phyloP scores from a whole-genome alignment of 2,888 invertebrate genomes.

The Ophonus ardosiacus region DNA sequence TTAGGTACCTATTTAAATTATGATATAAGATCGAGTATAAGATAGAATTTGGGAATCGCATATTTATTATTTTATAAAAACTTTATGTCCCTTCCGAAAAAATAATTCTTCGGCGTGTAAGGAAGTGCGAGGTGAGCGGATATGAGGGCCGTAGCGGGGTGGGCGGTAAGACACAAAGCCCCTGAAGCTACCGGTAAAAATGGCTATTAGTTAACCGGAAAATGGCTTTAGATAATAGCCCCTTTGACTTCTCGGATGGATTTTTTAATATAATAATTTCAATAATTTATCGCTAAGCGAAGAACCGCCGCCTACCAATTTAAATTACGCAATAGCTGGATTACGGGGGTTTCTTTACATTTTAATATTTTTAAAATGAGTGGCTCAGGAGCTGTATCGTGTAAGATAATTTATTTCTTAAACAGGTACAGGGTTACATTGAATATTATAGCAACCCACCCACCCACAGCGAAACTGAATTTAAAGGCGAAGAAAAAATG shows the following conservation, averaged over 20 bases:
- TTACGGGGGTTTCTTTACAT: slow-evolving; percentile 68
- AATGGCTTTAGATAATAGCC: slow-evolving; percentile 77
- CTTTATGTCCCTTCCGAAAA: slow-evolving; percentile 40
- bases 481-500: background rate
- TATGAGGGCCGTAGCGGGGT: slow-evolving; percentile 63
- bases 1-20: too few relatives aligned
- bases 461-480: background rate
- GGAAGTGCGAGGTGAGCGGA: slow-evolving; percentile 67
- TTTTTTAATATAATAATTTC: slow-evolving; percentile 87
- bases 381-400: slow-evolving; percentile 11
- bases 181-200: slow-evolving; percentile 75
- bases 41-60: too few relatives aligned
- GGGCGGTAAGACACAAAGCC: slow-evolving; percentile 74
- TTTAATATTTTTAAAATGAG: slow-evolving; percentile 58
- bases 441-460: slow-evolving; percentile 22
- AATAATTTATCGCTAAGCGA: slow-evolving; percentile 75
- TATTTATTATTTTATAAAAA: slow-evolving; percentile 8
- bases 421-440: slow-evolving; percentile 49
- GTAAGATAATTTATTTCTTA: slow-evolving; percentile 42
- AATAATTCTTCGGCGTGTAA: slow-evolving; percentile 59
- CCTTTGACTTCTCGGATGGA: slow-evolving; percentile 85
- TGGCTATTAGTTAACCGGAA: slow-evolving; percentile 74
- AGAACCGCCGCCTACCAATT: slow-evolving; percentile 70
- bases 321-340: slow-evolving; percentile 77
- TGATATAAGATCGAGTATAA: too few relatives aligned